Conservation (phyloP, 1,140 invertebrate species). For the Megalonaias nervosa region DNA sequence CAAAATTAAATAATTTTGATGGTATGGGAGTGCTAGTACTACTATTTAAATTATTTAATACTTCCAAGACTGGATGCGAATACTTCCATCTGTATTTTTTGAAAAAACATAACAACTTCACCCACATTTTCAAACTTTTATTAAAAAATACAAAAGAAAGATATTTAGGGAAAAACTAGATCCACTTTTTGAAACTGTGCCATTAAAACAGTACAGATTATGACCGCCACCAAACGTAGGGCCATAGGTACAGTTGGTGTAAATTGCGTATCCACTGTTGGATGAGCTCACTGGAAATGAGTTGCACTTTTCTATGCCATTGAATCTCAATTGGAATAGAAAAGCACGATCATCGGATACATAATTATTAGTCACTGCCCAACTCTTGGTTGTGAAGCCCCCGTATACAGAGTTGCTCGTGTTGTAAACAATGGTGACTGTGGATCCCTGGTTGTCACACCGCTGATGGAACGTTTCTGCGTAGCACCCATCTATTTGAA, state of each 20-base stretch:
- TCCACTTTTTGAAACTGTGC: background rate
- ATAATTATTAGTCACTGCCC: slow-evolving; percentile 7
- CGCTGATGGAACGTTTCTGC: slow-evolving; percentile 24
- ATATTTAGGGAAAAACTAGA: background rate
- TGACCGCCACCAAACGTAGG: slow-evolving; percentile 31
- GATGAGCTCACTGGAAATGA: slow-evolving; percentile 9
- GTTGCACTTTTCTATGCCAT: background rate
- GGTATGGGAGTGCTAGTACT: too few species aligned
- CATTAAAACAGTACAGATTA: slow-evolving; percentile 19
- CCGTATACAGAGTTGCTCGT: slow-evolving; percentile 32
- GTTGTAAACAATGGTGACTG: slow-evolving; percentile 33
- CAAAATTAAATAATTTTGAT: too few species aligned
- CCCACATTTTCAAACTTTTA: too few species aligned
- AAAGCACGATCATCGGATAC: slow-evolving; percentile 29
- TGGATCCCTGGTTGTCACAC: slow-evolving; percentile 33
- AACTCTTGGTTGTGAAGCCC: slow-evolving; percentile 24
- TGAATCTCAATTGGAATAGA: slow-evolving; percentile 22
- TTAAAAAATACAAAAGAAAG: too few species aligned
- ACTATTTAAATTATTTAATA: too few species aligned
- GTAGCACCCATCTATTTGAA: slow-evolving; percentile 21
- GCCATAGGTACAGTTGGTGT: background rate
- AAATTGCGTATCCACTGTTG: background rate
- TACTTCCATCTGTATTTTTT: too few species aligned
- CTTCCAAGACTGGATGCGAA: too few species aligned
- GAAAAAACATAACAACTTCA: too few species aligned